These are phyloP conservation scores for Acrossocheilus wenchowensis DNA, from an alignment of 2,797 vertebrate species.

Conservation along the genomic window DNA sequence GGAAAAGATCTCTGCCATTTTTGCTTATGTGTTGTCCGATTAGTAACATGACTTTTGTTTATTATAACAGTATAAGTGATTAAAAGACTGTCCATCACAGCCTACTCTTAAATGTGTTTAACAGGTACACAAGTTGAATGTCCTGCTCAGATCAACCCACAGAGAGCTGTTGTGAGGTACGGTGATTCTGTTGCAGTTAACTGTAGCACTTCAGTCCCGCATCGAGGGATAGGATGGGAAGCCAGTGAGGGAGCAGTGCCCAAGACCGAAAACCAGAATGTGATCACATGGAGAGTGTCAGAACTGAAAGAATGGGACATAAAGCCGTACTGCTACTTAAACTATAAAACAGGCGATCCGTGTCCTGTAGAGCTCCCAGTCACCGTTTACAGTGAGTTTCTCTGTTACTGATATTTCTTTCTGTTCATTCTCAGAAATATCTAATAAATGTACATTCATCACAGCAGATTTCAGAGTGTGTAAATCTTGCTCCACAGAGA, in stretches of 20 bases:
- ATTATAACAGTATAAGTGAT: background rate
- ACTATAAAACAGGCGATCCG: fast-evolving
- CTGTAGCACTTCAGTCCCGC: fast-evolving
- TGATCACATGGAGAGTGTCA: conserved; percentile 44
- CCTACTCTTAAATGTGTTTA: background rate
- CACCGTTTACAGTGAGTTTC: conserved; percentile 59
- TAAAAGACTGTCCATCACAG: background rate
- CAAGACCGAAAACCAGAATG: too few relatives aligned
- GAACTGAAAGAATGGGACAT: conserved; percentile 31
- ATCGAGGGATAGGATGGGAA: conserved; percentile 45
- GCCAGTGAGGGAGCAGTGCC: background rate
- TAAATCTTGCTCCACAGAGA: conserved; percentile 64
- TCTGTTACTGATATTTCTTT: background rate
- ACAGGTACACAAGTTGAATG: conserved; percentile 33
- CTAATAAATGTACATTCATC: background rate
- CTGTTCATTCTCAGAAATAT: background rate
- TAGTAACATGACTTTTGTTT: background rate
- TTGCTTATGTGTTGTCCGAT: background rate
- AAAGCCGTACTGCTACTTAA: conserved; percentile 14
- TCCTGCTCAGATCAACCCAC: background rate
- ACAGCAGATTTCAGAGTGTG: background rate
- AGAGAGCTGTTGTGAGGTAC: background rate
- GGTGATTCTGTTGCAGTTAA: fast-evolving
- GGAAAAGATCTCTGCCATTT: too few relatives aligned
- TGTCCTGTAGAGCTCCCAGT: background rate